phyloP scores from a whole-genome alignment of 2,888 invertebrate species.

The Anaspis maculata region DNA sequence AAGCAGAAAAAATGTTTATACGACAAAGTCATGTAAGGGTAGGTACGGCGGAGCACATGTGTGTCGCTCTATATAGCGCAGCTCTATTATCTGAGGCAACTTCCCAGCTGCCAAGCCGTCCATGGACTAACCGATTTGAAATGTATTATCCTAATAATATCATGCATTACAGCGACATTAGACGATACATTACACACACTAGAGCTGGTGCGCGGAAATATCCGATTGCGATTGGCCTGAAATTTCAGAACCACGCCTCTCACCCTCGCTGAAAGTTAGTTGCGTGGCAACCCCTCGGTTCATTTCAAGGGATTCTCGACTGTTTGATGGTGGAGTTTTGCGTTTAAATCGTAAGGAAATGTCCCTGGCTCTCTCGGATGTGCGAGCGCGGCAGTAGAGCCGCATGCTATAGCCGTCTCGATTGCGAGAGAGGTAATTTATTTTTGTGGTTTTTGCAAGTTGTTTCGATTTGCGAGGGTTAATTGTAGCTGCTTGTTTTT shows the following conservation, averaged over 20 bases:
- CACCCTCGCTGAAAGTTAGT: slow-evolving; percentile 28
- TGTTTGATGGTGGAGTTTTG: slow-evolving; percentile 20
- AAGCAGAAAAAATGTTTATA: background rate
- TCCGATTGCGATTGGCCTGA: slow-evolving; percentile 31
- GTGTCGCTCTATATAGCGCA: no score
- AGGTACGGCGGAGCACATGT: no score
- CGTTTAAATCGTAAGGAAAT: slow-evolving; percentile 7
- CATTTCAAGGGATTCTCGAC: slow-evolving; percentile 27
- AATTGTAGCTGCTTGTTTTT: slow-evolving; percentile 16
- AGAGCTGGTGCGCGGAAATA: slow-evolving; percentile 34
- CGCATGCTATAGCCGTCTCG: slow-evolving; percentile 7
- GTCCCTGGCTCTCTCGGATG: no score
- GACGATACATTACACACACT: slow-evolving; percentile 41
- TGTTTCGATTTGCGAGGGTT: slow-evolving; percentile 16
- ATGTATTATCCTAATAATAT: slow-evolving; percentile 45
- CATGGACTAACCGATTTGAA: slow-evolving; percentile 43
- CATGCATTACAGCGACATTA: slow-evolving; percentile 44
- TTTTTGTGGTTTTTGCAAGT: slow-evolving; percentile 15
- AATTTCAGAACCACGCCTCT: slow-evolving; percentile 30
- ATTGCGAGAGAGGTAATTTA: slow-evolving; percentile 9
- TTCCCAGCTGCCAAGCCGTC: slow-evolving; percentile 33
- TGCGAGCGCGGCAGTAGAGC: no score
- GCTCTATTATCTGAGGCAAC: no score
- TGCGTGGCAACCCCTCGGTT: slow-evolving; percentile 29
- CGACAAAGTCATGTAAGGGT: no score